Base-by-base conservation (phyloP, 2,113 vertebrate genomes). In the Scortum barcoo region DNA sequence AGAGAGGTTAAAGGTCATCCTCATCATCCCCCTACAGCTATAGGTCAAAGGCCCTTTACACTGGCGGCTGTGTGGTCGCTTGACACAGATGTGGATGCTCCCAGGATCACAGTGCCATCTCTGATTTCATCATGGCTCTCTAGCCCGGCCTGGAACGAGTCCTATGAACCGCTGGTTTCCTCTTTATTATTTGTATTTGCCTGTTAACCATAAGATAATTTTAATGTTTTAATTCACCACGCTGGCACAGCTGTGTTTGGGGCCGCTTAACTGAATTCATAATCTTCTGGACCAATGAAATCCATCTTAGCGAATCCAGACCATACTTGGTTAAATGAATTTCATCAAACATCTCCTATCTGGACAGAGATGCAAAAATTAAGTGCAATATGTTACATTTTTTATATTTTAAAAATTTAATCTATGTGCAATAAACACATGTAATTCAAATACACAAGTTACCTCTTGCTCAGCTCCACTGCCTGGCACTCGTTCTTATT, bases 41-140 rank as follows among this genome's bases (percentile, higher is more conserved):
- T 91, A 85, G 91, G 86, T 86, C 80, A 83, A 30, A 33, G 67
- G 72, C 22, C 54, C n/a, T 71, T 70, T 77, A 57, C 72, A 83
- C 81, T 78, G 78, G 56, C 42, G 44, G 24, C 69, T 22, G 46
- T 74, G 44, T n/a, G 67, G 63, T 12, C 58, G 61, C 65, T 77
- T 65, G 78, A 86, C 68, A 61, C 61, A 67, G 28, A 44, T 40
- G 65, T 46, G 2, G 0, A 46, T 3, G 17, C 75, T 58, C 28
- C 46, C 11, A 7, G 53, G 57, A 66, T 40, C 4, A n/a, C 24
- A 66, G 19, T 60, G 48, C 53, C 38, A 20, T 77, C 51, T 42
- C 36, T 65, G 70, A 16, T 77, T 81, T 78, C 46, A 44, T 51
- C 33, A 28, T 13, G 17, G 1, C 36, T 73, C 22, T 61, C 0